phyloP scores from a whole-genome alignment of 2,797 vertebrate genomes.

The Dallia pectoralis region DNA sequence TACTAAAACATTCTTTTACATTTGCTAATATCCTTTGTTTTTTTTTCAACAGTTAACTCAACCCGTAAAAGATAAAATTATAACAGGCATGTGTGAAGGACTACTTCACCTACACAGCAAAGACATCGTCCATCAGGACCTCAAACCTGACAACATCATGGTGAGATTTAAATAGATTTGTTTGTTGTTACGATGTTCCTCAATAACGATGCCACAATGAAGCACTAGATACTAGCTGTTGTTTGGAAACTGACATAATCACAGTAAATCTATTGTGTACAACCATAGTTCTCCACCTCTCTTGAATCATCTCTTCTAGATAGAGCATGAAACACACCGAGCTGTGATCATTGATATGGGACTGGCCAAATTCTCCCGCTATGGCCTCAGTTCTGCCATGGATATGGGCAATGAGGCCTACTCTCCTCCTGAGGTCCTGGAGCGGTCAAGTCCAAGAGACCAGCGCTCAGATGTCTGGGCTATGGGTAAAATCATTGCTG shows the following conservation, averaged over 20 bases:
- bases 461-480: conserved; percentile 76
- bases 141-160: conserved; percentile 80
- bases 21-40: not conserved
- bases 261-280: not conserved
- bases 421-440: conserved; percentile 70
- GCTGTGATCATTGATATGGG: conserved; percentile 77
- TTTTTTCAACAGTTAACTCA: conserved; percentile 54
- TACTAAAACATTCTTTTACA: not conserved
- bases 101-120: conserved; percentile 67
- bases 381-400: conserved; percentile 65
- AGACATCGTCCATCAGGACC: conserved; percentile 78
- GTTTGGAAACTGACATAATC: not conserved
- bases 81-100: conserved; percentile 75
- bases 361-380: conserved; percentile 70
- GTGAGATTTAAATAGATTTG: conserved; percentile 49
- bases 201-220: not conserved
- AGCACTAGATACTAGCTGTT: not conserved
- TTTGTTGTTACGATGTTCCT: not conserved
- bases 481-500: conserved; percentile 76
- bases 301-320: conserved; percentile 48
- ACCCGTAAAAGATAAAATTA: conserved; percentile 61
- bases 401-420: conserved; percentile 76
- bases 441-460: conserved; percentile 47
- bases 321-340: conserved; percentile 72
- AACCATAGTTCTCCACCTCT: not conserved